These are phyloP conservation scores for Thalassophryne amazonica DNA, from an alignment of 2,797 vertebrate species.

Conservation along the genomic window DNA sequence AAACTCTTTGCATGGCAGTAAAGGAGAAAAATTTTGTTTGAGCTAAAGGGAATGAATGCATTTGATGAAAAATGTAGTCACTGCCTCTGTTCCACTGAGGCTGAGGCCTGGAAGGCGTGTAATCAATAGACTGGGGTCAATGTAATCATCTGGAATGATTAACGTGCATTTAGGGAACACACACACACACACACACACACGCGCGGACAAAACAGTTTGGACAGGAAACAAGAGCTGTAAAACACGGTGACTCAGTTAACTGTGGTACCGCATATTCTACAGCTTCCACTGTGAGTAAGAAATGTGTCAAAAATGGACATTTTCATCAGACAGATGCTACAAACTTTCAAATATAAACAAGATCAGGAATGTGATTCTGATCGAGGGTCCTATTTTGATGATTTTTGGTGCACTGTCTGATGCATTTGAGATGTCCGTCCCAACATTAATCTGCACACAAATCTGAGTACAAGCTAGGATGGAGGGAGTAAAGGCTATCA, in stretches of 20 bases:
- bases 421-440: no score
- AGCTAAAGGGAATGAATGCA: constrained; percentile 23
- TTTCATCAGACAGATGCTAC: no score
- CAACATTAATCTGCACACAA: no score
- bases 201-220: no score
- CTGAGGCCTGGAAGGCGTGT: constrained; percentile 41
- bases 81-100: constrained; percentile 43
- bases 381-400: no score
- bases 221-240: constrained; percentile 36
- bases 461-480: no score
- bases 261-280: constrained; percentile 1
- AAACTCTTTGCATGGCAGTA: constrained; percentile 26
- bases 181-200: no score
- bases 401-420: no score
- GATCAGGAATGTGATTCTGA: no score
- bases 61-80: constrained; percentile 47
- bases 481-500: no score
- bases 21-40: constrained; percentile 18
- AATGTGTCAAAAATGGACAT: constrained; percentile 5
- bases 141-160: constrained; percentile 67
- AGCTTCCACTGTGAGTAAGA: constrained; percentile 18
- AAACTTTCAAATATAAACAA: no score
- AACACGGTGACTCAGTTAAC: constrained; percentile 52
- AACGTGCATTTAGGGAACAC: constrained; percentile 57
- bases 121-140: constrained; percentile 73